A percentile compares a stretch with the other conserved stretches of the same genome.
Evolutionary conservation across 2,888 invertebrate genomes (phyloP).

Genomic region (Myopa testacea): DNA sequence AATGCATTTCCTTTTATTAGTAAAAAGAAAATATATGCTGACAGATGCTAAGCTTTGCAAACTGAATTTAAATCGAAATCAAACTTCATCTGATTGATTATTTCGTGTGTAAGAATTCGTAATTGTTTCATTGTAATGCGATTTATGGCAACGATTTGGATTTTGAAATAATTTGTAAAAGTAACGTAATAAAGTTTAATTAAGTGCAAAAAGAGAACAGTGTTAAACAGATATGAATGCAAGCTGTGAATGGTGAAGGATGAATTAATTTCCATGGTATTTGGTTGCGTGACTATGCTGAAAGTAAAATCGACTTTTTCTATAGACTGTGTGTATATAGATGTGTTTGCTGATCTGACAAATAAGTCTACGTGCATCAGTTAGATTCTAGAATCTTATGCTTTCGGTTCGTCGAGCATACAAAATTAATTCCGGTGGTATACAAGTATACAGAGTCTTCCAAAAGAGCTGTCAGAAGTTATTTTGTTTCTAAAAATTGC

Average conservation of each 20-base stretch:
- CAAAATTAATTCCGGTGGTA: too few relatives aligned
- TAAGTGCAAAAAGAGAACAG: background rate
- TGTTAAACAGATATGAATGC: too few relatives aligned
- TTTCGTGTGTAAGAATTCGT: constrained; percentile 9
- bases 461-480: too few relatives aligned
- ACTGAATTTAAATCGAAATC: constrained; percentile 16
- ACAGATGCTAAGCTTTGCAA: background rate
- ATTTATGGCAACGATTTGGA: background rate
- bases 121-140: constrained; percentile 3
- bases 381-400: too few relatives aligned
- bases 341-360: too few relatives aligned
- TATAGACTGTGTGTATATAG: too few relatives aligned
- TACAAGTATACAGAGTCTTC: too few relatives aligned
- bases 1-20: too few relatives aligned
- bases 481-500: too few relatives aligned
- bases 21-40: too few relatives aligned
- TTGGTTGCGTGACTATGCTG: background rate
- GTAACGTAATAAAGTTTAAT: background rate
- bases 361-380: too few relatives aligned
- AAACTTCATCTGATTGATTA: background rate
- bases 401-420: too few relatives aligned
- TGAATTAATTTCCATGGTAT: background rate
- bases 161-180: background rate
- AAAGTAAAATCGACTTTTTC: background rate
- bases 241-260: background rate